These are phyloP conservation scores for Rhadinocentrus ornatus DNA, from an alignment of 2,797 vertebrate genomes.

Conservation along the genomic window DNA sequence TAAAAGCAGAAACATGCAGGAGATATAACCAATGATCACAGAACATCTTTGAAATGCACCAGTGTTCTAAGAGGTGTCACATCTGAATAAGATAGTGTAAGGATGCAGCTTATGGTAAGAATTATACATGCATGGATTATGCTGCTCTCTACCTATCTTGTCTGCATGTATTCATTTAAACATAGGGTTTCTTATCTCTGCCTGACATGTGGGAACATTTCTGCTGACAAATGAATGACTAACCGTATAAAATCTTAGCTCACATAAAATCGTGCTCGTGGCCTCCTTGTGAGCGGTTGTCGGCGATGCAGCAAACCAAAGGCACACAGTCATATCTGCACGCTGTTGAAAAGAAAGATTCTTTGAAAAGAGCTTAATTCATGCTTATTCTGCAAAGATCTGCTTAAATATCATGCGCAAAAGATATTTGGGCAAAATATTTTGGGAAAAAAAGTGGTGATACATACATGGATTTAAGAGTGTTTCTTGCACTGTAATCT, in stretches of 20 bases:
- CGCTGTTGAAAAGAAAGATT: background rate
- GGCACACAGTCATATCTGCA: background rate
- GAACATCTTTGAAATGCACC: slow-evolving; percentile 5
- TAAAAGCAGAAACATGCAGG: background rate
- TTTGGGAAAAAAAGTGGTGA: background rate
- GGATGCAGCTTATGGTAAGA: slow-evolving; percentile 24
- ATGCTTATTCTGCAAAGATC: background rate
- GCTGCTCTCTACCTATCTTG: slow-evolving; percentile 13
- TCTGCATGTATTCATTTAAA: slow-evolving; percentile 34
- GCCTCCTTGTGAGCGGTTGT: background rate
- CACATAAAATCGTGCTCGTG: slow-evolving; percentile 8
- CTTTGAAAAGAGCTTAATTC: background rate
- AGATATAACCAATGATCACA: slow-evolving; percentile 9
- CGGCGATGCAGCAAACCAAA: background rate
- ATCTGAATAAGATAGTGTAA: slow-evolving; percentile 12
- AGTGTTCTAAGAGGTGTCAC: slow-evolving; percentile 16
- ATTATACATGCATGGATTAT: slow-evolving; percentile 39
- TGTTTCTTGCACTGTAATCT: background rate
- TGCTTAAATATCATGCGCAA: background rate
- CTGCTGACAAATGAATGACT: slow-evolving; percentile 35
- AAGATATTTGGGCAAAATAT: background rate
- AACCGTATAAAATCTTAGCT: slow-evolving; percentile 20
- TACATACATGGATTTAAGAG: background rate
- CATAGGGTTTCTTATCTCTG: slow-evolving; percentile 31
- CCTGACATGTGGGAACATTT: slow-evolving; percentile 37